Base-by-base conservation (phyloP, 2,797 vertebrate species). In the Cottoperca gobio region DNA sequence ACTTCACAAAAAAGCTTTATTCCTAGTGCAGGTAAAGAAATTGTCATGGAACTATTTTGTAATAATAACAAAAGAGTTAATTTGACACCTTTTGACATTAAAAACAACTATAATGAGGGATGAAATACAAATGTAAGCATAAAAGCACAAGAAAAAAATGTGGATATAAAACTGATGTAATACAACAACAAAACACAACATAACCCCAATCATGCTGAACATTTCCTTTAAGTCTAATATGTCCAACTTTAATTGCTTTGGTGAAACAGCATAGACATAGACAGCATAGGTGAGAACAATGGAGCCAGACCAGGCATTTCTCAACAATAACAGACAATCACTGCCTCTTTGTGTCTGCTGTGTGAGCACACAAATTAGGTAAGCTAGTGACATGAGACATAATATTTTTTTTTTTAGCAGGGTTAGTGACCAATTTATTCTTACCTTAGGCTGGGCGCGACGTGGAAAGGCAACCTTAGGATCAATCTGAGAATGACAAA, bases 391-490 rank as follows among this genome's bases (percentile, higher is more conserved):
- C 83, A 88, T 83, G 70, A 86, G 78, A 86, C 82, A 90, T 80
- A 84, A 88, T 80, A 82, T 84, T 88, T 87, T 91, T n/a, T 83
- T 82, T 89, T 74, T 78, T 70, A 90, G 78, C 72, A 14, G 77
- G 63, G 70, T 80, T 73, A 83, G 83, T 86, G 84, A 84, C 70
- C 83, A 86, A 86, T 88, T 88, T 85, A 81, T 85, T 90, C 98
- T 97, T 97, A 99, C 98, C 98, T 99, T 99, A 93, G 98, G 97
- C 94, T 99, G 98, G 88, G 98, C 96, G 90, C 98, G 97, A 93
- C 98, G 96, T 91, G 98, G 98, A 95, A 99, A 99, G 95, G 98
- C 98, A 95, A 99, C 98, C 97, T 99, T 99, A 91, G 98, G 98
- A 95, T 99, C 98, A 95, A 99, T 99, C 98, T 99, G 95, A 55